phyloP scores from a whole-genome alignment of 2,797 vertebrate genomes.

The Bradypus variegatus region DNA sequence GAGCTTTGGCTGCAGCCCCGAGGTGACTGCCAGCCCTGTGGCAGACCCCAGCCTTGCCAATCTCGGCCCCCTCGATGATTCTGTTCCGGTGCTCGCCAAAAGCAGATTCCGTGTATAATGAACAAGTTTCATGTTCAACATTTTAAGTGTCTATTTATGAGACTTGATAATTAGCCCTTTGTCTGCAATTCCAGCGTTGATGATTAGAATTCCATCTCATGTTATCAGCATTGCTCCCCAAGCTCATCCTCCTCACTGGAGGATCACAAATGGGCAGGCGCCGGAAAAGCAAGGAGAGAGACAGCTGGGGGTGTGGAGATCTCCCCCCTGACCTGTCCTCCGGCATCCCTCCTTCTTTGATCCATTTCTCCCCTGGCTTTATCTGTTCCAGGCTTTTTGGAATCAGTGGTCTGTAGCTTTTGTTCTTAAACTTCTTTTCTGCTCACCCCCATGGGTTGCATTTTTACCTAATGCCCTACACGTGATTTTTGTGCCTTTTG shows the following conservation, averaged over 20 bases:
- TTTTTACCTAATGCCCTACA: constrained; percentile 47
- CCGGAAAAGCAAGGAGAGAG: constrained; percentile 27
- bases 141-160: constrained; percentile 66
- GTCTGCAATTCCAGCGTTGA: constrained; percentile 52
- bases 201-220: constrained; percentile 45
- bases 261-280: constrained; percentile 35
- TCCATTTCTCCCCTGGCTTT: not conserved
- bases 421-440: not conserved
- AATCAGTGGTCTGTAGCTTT: not conserved
- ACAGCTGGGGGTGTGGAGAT: not conserved
- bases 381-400: not conserved
- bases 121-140: constrained; percentile 60
- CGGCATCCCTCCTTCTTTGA: not conserved
- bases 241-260: constrained; percentile 20
- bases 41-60: constrained; percentile 45
- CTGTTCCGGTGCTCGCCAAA: constrained; percentile 28
- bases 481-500: constrained; percentile 54
- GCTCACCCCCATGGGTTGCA: constrained; percentile 37
- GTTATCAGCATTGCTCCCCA: constrained; percentile 45
- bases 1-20: constrained; percentile 19
- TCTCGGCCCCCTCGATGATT: constrained; percentile 23
- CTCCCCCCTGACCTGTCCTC: not conserved
- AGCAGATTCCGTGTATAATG: constrained; percentile 53
- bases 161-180: constrained; percentile 67
- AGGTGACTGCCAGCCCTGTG: constrained; percentile 32